A percentile compares a stretch with the other conserved stretches of the same genome.
phyloP scores from a whole-genome alignment of 2,797 vertebrate species.

The Oreochromis grahami region DNA sequence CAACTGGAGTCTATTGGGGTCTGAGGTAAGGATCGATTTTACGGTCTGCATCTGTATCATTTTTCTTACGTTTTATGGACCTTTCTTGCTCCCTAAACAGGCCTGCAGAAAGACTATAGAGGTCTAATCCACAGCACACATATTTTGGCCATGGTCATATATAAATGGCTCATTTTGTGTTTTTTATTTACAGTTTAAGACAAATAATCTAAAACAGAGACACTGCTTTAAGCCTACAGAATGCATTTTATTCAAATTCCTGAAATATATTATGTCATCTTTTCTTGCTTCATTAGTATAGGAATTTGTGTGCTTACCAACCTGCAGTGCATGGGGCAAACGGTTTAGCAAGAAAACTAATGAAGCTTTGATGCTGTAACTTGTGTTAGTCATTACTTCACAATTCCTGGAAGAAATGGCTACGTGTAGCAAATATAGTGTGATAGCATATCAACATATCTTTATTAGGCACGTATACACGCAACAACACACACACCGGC shows the following conservation, averaged over 20 bases:
- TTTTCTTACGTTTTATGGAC: too few species aligned
- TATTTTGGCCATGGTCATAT: too few species aligned
- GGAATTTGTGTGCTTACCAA: neutral
- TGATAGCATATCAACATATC: neutral
- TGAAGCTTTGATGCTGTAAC: neutral
- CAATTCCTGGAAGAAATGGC: neutral
- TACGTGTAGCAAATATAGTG: neutral
- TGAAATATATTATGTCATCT: neutral
- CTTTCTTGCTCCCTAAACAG: too few species aligned
- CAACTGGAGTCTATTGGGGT: neutral
- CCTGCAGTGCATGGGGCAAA: neutral
- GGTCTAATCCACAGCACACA: too few species aligned
- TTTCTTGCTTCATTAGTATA: neutral
- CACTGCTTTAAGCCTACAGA: too few species aligned
- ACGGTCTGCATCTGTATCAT: too few species aligned
- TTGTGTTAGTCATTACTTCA: neutral
- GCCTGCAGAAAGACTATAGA: too few species aligned
- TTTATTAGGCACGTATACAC: neutral
- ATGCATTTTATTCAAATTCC: neutral
- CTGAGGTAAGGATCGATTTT: accelerated
- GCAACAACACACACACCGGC: neutral
- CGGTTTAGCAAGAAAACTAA: neutral
- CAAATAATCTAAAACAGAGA: too few species aligned
- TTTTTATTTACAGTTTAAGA: too few species aligned
- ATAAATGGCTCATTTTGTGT: too few species aligned